A percentile compares a stretch with the other conserved stretches of the same genome.
These are phyloP conservation scores for Paraescarpia echinospica DNA, from an alignment of 1,140 invertebrate species.

Conservation along the genomic window DNA sequence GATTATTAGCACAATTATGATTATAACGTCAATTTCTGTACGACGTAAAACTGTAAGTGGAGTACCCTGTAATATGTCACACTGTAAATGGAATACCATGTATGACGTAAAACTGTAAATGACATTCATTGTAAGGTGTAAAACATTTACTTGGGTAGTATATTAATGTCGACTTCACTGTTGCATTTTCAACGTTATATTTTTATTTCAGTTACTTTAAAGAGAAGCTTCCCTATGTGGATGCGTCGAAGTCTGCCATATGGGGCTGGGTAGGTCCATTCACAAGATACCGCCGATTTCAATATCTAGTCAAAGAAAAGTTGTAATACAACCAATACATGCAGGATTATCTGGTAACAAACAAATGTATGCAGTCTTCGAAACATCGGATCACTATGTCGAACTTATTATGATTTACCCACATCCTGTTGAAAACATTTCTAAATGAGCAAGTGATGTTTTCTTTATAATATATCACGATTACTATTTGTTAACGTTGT, in stretches of 20 bases:
- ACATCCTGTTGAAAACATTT: not conserved
- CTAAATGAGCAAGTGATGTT: too few species aligned
- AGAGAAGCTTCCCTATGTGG: not conserved
- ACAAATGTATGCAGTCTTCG: too few species aligned
- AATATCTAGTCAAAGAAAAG: not conserved
- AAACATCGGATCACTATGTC: too few species aligned
- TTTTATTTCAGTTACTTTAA: not conserved
- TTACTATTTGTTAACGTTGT: not conserved
- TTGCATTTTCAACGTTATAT: not conserved
- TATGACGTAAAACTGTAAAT: not conserved
- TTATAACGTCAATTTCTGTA: too few species aligned
- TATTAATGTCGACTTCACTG: not conserved
- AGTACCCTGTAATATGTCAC: too few species aligned
- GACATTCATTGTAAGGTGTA: not conserved
- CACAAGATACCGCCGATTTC: not conserved
- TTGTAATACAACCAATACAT: too few species aligned
- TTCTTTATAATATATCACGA: not conserved
- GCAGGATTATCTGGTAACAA: too few species aligned
- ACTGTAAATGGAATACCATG: too few species aligned
- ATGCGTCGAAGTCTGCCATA: slow-evolving; percentile 22
- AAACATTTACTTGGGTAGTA: not conserved
- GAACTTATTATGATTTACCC: too few species aligned
- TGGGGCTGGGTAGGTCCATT: slow-evolving; percentile 21
- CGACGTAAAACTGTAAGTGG: too few species aligned
- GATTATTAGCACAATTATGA: too few species aligned